Percentiles rank a stretch among this genome's conserved stretches.
Conservation (phyloP, 2,888 invertebrate species). For the Bhutanitis thaidina region DNA sequence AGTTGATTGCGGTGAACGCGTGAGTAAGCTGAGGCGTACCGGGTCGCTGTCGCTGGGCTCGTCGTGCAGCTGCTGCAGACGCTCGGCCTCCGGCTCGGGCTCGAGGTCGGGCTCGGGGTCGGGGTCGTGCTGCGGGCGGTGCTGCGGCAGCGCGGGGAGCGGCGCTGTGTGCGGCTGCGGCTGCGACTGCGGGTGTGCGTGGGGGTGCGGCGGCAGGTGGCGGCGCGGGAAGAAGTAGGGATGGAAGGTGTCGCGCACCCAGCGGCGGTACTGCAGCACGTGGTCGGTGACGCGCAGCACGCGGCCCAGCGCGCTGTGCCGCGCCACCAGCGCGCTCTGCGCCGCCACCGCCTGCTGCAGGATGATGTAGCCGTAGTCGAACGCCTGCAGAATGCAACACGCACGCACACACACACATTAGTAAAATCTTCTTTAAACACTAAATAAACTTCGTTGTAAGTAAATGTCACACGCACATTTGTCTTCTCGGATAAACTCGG, state of each 20-base stretch:
- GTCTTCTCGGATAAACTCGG: no score
- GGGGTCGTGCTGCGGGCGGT: conserved; percentile 21
- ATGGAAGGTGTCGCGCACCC: conserved; percentile 71
- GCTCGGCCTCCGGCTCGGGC: conserved; percentile 21
- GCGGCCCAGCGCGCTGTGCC: conserved; percentile 89
- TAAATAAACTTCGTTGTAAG: no score
- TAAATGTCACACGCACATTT: no score
- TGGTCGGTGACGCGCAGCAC: conserved; percentile 96
- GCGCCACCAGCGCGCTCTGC: conserved; percentile 65
- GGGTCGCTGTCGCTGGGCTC: conserved; percentile 40
- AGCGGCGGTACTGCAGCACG: conserved; percentile 84
- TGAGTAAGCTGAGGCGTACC: no score
- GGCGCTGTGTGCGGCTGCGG: conserved; percentile 18
- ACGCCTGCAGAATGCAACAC: conserved; percentile 82
- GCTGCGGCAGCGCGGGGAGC: conserved; percentile 12
- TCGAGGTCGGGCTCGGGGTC: conserved; percentile 24
- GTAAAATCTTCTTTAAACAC: no score
- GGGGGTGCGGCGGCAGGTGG: conserved; percentile 20
- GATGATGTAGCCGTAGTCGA: conserved; percentile 96
- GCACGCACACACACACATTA: background rate
- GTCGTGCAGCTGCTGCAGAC: no score
- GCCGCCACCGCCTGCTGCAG: conserved; percentile 86
- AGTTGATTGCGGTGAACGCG: no score
- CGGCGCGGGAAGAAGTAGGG: conserved; percentile 62
- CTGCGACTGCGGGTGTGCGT: conserved; percentile 2